A percentile compares a stretch with the other conserved stretches of the same genome.
Conservation (phyloP, 2,797 vertebrate species). For the Ispidina lecontei region DNA sequence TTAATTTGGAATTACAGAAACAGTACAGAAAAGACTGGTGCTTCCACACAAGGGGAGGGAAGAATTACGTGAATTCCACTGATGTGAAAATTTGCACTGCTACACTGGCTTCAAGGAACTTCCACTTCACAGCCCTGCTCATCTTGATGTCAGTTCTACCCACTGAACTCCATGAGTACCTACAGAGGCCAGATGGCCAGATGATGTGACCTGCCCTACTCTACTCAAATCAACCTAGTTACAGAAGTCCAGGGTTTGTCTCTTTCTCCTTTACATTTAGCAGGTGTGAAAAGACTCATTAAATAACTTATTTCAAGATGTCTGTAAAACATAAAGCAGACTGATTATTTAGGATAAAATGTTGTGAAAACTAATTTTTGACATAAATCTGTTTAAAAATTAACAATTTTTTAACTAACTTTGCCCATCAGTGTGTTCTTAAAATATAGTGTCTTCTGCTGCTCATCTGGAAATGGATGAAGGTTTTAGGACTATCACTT, state of each 20-base stretch:
- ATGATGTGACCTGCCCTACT: not conserved
- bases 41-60: not conserved
- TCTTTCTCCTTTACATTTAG: not conserved
- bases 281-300: not conserved
- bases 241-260: not conserved
- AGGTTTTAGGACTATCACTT: not conserved
- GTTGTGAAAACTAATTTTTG: not conserved
- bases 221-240: not conserved
- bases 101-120: not conserved
- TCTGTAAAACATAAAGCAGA: not conserved
- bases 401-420: not conserved
- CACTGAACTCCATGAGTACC: not conserved
- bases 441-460: not conserved
- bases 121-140: not conserved
- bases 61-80: not conserved
- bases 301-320: not conserved
- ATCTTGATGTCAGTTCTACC: accelerated
- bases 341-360: not conserved
- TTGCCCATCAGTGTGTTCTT: not conserved
- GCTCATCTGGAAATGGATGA: not conserved
- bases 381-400: not conserved
- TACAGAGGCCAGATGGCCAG: not conserved
- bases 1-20: not conserved
- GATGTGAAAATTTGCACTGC: not conserved
- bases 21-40: not conserved